Base-by-base conservation (phyloP, 1,140 invertebrate genomes). In the silkworm (Bombyx mori) region DNA sequence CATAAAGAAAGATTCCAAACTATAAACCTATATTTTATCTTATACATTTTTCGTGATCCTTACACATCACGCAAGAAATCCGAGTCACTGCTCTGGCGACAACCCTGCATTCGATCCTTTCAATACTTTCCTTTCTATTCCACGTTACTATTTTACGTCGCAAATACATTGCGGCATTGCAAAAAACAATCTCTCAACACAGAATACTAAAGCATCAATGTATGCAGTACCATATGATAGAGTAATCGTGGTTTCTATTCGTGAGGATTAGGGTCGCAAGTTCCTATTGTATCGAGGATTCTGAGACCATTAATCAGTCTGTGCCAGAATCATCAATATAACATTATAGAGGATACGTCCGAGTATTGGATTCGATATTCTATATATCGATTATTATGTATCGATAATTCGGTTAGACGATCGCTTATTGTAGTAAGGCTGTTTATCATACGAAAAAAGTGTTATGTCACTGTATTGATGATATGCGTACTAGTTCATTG, bases 241-340 rank as follows among this genome's bases (percentile, higher is more conserved):
- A 35, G 3, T 45, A 58, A 7, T 8, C n/a, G n/a, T 51, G 8
- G 6, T 50, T 50, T 50, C 8, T 18, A 50, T 50, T 50, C 26
- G n/a, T 18, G 7, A n/a, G 12, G n/a, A 50, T 8, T 50, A 71
- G 60, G 65, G 74, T 69, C 63, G 44, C 54, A 66, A 61, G 68
- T 68, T 61, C 69, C 73, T 62, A 86, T 86, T 86, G 80, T 83
- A 75, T 73, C 71, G 67, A 73, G 75, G 66, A 77, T 71, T 68
- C 73, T 62, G 68, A 61, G 64, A 77, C 73, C 82, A 86, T 86
- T 86, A 83, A 86, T 86, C 82, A 83, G 82, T 83, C 82, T 86
- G 77, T 78, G 70, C 74, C 57, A 73, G 79, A 78, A 82, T 79
- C 82, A 86, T 86, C 82, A 86, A 86, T 86, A 86, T 81, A 86